A percentile compares a stretch with the other conserved stretches of the same genome.
Conservation (phyloP, 2,888 invertebrate species). For the Xestia c-nigrum region DNA sequence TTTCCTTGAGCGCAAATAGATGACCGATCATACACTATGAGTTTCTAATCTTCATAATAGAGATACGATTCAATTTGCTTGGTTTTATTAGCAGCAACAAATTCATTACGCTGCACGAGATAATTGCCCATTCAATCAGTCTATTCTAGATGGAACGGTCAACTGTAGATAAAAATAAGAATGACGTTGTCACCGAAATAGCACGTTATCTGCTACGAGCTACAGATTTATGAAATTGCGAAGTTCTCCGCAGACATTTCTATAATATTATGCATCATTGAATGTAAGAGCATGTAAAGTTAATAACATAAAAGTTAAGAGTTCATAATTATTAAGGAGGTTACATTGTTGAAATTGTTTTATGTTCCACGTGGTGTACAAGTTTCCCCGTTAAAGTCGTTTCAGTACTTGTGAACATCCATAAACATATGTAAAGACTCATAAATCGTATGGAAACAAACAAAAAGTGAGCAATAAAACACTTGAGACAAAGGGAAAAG, state of each 20-base stretch:
- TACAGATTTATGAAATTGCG: slow-evolving; percentile 39
- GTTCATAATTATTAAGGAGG: slow-evolving; percentile 1
- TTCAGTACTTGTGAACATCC: slow-evolving; percentile 6
- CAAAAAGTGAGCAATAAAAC: slow-evolving; percentile 36
- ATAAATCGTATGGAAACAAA: neutral
- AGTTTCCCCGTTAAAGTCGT: slow-evolving; percentile 6
- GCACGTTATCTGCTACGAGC: slow-evolving; percentile 46
- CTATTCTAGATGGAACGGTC: slow-evolving; percentile 53
- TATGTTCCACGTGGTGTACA: neutral
- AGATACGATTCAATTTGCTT: slow-evolving; percentile 47
- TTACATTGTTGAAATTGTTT: slow-evolving; percentile 21
- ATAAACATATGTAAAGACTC: neutral
- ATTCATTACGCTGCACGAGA: slow-evolving; percentile 53
- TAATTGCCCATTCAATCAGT: slow-evolving; percentile 62
- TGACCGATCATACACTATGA: slow-evolving; percentile 58
- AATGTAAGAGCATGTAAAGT: slow-evolving; percentile 30
- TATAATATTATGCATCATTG: slow-evolving; percentile 12
- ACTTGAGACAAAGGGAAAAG: slow-evolving; percentile 38
- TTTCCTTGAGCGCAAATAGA: slow-evolving; percentile 70
- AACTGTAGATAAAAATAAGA: slow-evolving; percentile 60
- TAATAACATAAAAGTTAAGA: slow-evolving; percentile 13
- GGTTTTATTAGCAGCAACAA: slow-evolving; percentile 44
- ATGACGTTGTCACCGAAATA: slow-evolving; percentile 61
- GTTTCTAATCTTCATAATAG: slow-evolving; percentile 46
- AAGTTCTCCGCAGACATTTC: slow-evolving; percentile 8